Conservation (phyloP, 2,888 invertebrate species). For the Oxyteleia sp. region DNA sequence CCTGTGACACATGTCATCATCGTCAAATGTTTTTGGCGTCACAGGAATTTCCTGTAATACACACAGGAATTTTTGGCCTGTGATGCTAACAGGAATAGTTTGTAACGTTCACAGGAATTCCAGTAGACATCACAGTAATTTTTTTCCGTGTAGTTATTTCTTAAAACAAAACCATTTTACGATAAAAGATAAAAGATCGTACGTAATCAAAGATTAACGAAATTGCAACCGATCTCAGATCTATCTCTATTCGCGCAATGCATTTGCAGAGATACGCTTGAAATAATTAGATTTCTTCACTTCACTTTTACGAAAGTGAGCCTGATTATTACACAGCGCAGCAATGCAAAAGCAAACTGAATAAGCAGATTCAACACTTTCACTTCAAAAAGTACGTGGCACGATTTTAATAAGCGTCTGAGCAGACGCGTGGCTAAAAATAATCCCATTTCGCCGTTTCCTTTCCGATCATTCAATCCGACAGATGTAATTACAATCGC, state of each 20-base stretch:
- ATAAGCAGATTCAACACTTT: conserved; percentile 46
- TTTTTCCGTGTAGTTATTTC: no score
- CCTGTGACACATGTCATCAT: no score
- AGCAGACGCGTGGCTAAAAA: conserved; percentile 27
- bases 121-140: no score
- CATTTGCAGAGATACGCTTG: conserved; percentile 39
- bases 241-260: conserved; percentile 11
- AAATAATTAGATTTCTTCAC: conserved; percentile 53
- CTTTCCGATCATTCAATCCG: conserved; percentile 17
- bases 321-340: conserved; percentile 29
- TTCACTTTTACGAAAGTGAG: conserved; percentile 52
- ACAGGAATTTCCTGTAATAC: no score
- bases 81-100: no score
- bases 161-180: no score
- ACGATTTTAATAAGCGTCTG: conserved; percentile 25
- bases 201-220: conserved; percentile 11
- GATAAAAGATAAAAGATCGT: no score
- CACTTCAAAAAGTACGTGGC: conserved; percentile 40
- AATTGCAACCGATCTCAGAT: conserved; percentile 25
- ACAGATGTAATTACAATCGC: conserved; percentile 33
- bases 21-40: no score
- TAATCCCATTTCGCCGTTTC: conserved; percentile 29
- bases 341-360: conserved; percentile 32
- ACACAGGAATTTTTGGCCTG: no score
- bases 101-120: no score